These are phyloP conservation scores for Hofmannophila pseudospretella DNA, from an alignment of 2,888 invertebrate species.

Conservation along the genomic window DNA sequence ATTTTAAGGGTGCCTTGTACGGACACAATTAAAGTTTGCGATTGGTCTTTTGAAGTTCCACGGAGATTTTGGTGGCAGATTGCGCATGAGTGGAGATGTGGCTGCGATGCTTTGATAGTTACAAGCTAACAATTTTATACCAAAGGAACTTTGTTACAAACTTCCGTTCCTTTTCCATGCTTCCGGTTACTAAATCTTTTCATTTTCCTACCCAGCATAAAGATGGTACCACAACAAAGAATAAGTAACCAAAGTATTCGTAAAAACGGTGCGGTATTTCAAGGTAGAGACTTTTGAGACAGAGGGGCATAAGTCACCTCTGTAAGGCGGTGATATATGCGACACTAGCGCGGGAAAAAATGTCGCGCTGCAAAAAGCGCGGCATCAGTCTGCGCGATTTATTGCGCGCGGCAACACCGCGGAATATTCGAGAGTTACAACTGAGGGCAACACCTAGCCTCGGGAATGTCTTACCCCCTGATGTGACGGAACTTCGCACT, in stretches of 20 bases:
- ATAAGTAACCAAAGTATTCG: slow-evolving; percentile 19
- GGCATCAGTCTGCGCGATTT: slow-evolving; percentile 71
- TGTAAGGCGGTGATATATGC: slow-evolving; percentile 58
- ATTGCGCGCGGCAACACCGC: slow-evolving; percentile 61
- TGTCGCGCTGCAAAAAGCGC: slow-evolving; percentile 68
- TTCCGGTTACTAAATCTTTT: too few relatives aligned
- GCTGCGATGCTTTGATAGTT: slow-evolving; percentile 15
- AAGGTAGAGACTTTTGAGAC: slow-evolving; percentile 29
- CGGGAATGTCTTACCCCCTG: slow-evolving; percentile 54
- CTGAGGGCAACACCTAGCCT: slow-evolving; percentile 51
- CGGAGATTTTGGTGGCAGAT: slow-evolving; percentile 44
- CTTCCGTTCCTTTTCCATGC: background rate
- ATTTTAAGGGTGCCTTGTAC: slow-evolving; percentile 62
- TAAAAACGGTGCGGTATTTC: slow-evolving; percentile 39
- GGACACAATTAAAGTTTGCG: slow-evolving; percentile 63
- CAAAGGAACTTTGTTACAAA: background rate
- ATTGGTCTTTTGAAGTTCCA: slow-evolving; percentile 67
- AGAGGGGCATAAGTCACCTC: slow-evolving; percentile 25
- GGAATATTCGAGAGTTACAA: slow-evolving; percentile 61
- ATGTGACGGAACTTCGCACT: slow-evolving; percentile 74
- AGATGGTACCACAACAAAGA: slow-evolving; percentile 12
- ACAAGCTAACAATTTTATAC: background rate
- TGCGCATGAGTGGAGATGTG: slow-evolving; percentile 38
- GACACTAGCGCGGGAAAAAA: slow-evolving; percentile 74
- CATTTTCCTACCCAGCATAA: background rate